phyloP scores from a whole-genome alignment of 2,113 vertebrate genomes.

The Lepus timidus region DNA sequence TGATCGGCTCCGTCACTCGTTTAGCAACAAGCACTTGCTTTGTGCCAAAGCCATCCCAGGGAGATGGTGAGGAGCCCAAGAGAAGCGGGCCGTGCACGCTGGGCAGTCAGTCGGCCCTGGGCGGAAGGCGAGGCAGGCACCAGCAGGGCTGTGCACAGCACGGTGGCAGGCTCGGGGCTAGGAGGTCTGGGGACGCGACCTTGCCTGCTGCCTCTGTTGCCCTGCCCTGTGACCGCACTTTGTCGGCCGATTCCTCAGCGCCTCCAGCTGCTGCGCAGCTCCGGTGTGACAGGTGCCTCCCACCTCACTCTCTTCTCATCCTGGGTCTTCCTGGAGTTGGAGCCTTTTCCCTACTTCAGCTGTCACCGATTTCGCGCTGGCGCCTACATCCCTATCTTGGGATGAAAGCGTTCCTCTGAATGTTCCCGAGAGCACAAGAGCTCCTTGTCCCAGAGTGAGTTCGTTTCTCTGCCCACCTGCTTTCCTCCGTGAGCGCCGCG shows the following conservation, averaged over 20 bases:
- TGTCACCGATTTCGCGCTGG: not conserved
- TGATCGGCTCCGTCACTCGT: not conserved
- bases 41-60: not conserved
- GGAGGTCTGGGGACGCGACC: not conserved
- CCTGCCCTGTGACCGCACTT: not conserved
- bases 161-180: not conserved
- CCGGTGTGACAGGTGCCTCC: not conserved
- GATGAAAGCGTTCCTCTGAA: not conserved
- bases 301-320: not conserved
- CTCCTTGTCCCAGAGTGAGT: not conserved
- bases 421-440: not conserved
- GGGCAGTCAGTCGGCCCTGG: not conserved
- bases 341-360: not conserved
- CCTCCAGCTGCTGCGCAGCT: not conserved
- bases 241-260: not conserved
- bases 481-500: not conserved
- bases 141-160: not conserved
- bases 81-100: not conserved
- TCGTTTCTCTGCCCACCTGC: not conserved
- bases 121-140: not conserved
- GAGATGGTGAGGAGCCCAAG: not conserved
- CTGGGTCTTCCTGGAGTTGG: not conserved
- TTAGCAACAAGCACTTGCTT: constrained; percentile 19
- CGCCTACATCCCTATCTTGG: not conserved
- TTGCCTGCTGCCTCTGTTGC: not conserved